A percentile compares a stretch with the other conserved stretches of the same genome.
Evolutionary conservation across 2,797 vertebrate genomes (phyloP).

Genomic region (Megaceryle alcyon): DNA sequence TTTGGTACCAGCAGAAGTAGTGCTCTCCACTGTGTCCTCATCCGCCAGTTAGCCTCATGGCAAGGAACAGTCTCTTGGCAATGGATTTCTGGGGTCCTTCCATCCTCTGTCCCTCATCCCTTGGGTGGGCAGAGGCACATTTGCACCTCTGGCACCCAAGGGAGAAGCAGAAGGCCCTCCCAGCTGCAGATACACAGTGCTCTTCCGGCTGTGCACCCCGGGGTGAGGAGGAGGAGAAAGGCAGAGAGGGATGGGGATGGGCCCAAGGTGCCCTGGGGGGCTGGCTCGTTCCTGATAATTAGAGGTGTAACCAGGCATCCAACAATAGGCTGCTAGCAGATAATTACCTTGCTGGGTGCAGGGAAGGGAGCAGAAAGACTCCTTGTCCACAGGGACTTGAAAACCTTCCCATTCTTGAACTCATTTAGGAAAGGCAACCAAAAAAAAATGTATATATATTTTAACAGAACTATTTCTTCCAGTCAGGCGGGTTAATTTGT

Average conservation of each 20-base stretch:
- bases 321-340: slow-evolving; percentile 3
- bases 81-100: background rate
- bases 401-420: slow-evolving; percentile 33
- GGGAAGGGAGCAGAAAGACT: slow-evolving; percentile 7
- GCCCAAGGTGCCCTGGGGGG: background rate
- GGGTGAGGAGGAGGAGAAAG: background rate
- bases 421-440: slow-evolving; percentile 56
- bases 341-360: slow-evolving; percentile 55
- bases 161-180: background rate
- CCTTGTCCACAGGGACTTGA: slow-evolving; percentile 33
- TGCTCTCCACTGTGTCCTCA: fast-evolving
- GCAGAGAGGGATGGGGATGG: background rate
- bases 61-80: background rate
- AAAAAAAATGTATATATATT: background rate
- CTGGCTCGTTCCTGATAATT: slow-evolving; percentile 45
- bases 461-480: slow-evolving; percentile 67
- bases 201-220: background rate
- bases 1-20: background rate
- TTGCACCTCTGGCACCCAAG: background rate
- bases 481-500: slow-evolving; percentile 54
- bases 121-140: background rate
- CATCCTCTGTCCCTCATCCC: background rate
- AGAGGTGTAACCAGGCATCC: slow-evolving; percentile 7
- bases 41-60: background rate
- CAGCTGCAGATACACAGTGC: fast-evolving